These are phyloP conservation scores for Timema cristinae DNA, from an alignment of 2,888 invertebrate species.

Conservation along the genomic window DNA sequence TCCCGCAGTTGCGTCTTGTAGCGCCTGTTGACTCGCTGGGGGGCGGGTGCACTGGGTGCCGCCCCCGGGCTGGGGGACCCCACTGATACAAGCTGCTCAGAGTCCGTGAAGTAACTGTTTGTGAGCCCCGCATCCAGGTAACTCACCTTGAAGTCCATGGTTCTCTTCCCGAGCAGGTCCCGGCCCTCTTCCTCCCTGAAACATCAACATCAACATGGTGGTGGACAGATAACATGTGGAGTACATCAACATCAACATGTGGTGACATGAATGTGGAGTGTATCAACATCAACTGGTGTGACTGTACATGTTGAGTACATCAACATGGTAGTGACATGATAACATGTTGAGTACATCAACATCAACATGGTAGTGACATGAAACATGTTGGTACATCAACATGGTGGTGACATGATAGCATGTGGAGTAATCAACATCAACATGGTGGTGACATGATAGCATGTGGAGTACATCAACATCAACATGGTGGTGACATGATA, in stretches of 20 bases:
- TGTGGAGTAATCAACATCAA: not conserved
- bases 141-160: constrained; percentile 98
- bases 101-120: constrained; percentile 84
- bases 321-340: not conserved
- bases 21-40: constrained; percentile 78
- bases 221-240: not conserved
- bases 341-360: not conserved
- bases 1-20: constrained; percentile 93
- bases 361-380: not conserved
- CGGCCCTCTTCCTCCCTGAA: constrained; percentile 96
- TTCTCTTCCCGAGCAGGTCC: constrained; percentile 93
- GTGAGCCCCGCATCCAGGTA: constrained; percentile 92
- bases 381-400: no score
- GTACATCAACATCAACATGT: no score
- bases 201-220: not conserved
- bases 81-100: constrained; percentile 63
- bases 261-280: no score
- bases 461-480: no score
- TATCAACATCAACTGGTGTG: not conserved
- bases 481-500: not conserved
- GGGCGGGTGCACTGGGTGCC: constrained; percentile 47
- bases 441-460: not conserved
- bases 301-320: not conserved
- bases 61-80: constrained; percentile 47
- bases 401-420: no score